phyloP scores from a whole-genome alignment of 2,888 invertebrate species.

The Drosophila monieri region DNA sequence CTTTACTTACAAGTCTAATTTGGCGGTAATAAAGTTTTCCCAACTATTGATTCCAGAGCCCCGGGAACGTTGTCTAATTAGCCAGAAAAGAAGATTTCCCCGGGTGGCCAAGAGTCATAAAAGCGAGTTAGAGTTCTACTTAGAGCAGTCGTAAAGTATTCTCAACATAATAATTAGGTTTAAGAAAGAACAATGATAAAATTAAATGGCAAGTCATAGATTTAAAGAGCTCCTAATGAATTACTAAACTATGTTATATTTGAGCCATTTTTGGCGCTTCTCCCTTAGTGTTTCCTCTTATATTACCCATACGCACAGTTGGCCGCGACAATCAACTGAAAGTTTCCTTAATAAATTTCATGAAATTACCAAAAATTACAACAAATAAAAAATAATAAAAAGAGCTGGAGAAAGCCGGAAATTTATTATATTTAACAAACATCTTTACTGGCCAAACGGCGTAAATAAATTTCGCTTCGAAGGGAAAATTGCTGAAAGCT shows the following conservation, averaged over 20 bases:
- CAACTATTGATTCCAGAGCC: constrained; percentile 53
- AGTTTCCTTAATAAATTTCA: constrained; percentile 42
- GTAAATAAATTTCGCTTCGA: constrained; percentile 59
- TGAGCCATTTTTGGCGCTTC: neutral
- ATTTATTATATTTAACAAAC: constrained; percentile 68
- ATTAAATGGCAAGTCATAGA: constrained; percentile 7
- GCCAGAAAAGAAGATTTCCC: constrained; percentile 36
- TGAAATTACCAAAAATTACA: constrained; percentile 42
- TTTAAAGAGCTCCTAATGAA: neutral
- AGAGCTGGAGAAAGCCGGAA: constrained; percentile 28
- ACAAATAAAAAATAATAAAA: constrained; percentile 12
- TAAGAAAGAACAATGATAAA: neutral
- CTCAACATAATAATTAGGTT: constrained; percentile 33
- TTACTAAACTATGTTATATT: neutral
- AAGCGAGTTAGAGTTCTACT: constrained; percentile 17
- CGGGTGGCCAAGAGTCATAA: constrained; percentile 17
- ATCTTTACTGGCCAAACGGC: constrained; percentile 58
- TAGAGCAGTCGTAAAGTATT: constrained; percentile 19
- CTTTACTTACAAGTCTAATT: constrained; percentile 55
- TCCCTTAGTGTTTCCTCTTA: neutral
- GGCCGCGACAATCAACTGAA: constrained; percentile 8
- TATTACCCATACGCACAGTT: constrained; percentile 24
- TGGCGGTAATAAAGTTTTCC: constrained; percentile 60
- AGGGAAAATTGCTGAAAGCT: constrained; percentile 37
- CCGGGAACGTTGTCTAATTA: constrained; percentile 51